These are phyloP conservation scores for Parus major DNA, from an alignment of 2,113 vertebrate genomes.

Conservation along the genomic window DNA sequence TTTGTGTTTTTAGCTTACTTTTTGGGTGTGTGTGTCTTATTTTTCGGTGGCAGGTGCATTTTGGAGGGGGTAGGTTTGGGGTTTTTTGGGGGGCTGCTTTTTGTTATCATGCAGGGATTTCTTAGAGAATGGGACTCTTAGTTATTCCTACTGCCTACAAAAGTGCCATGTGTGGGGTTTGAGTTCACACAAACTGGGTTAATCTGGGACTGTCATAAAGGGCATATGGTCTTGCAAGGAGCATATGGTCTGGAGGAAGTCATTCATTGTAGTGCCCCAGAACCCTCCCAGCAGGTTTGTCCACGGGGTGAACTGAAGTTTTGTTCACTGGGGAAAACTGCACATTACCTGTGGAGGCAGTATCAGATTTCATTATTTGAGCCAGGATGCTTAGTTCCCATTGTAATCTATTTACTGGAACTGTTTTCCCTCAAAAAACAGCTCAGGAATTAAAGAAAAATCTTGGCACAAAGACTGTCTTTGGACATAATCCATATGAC, in stretches of 20 bases:
- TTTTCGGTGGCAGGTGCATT: neutral
- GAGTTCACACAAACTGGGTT: slow-evolving; percentile 35
- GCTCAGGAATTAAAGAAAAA: neutral
- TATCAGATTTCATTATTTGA: neutral
- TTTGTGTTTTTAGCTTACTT: neutral
- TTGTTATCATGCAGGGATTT: neutral
- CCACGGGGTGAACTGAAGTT: neutral
- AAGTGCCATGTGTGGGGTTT: neutral
- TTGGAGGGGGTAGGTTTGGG: neutral
- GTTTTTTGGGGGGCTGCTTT: fast-evolving
- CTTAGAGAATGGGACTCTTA: neutral
- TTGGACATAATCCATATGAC: neutral
- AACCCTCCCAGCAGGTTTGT: neutral
- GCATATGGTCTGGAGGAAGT: slow-evolving; percentile 8
- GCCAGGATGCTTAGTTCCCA: neutral
- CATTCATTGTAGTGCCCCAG: neutral
- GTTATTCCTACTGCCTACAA: neutral
- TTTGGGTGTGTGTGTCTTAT: neutral
- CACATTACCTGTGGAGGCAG: neutral
- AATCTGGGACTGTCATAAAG: slow-evolving; percentile 33
- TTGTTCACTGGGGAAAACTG: neutral
- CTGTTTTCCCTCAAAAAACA: neutral
- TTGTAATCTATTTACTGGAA: neutral
- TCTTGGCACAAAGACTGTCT: neutral
- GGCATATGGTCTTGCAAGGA: slow-evolving; percentile 1